These are phyloP conservation scores for Apoderus coryli DNA, from an alignment of 2,888 invertebrate genomes.

Conservation along the genomic window DNA sequence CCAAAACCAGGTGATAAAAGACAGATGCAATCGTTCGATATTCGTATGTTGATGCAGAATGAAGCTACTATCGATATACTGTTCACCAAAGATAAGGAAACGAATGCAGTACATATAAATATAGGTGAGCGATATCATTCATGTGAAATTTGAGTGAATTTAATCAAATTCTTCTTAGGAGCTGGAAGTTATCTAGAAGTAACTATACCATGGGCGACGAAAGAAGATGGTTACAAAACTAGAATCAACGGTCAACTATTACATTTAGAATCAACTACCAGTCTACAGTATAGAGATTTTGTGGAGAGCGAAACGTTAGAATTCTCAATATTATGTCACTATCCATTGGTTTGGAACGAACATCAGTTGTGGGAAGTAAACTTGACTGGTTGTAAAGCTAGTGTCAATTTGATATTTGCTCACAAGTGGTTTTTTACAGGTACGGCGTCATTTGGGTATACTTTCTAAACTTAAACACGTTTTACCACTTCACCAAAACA, in stretches of 20 bases:
- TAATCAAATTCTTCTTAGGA: no score
- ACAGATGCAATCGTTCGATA: slow-evolving; percentile 83
- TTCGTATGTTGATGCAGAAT: slow-evolving; percentile 76
- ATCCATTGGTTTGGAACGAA: slow-evolving; percentile 91
- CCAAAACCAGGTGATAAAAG: slow-evolving; percentile 79
- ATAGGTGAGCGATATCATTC: no score
- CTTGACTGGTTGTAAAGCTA: slow-evolving; percentile 88
- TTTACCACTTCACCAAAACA: no score
- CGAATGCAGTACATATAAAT: slow-evolving; percentile 93
- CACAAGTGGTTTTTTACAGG: slow-evolving; percentile 92
- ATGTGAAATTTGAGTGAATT: no score
- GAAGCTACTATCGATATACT: slow-evolving; percentile 92
- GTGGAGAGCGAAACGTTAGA: slow-evolving; percentile 90
- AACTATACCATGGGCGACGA: slow-evolving; percentile 85
- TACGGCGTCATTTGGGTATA: no score
- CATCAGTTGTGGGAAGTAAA: slow-evolving; percentile 90
- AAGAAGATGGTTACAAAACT: slow-evolving; percentile 64
- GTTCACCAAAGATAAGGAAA: slow-evolving; percentile 89
- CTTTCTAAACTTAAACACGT: no score
- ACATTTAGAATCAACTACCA: slow-evolving; percentile 90
- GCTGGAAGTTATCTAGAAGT: slow-evolving; percentile 88
- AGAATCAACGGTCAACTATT: slow-evolving; percentile 87
- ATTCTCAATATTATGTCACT: slow-evolving; percentile 76
- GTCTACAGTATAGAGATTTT: slow-evolving; percentile 80
- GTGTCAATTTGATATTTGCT: slow-evolving; percentile 80